Conservation (phyloP, 2,888 invertebrate species). For the Caenorhabditis sp. region DNA sequence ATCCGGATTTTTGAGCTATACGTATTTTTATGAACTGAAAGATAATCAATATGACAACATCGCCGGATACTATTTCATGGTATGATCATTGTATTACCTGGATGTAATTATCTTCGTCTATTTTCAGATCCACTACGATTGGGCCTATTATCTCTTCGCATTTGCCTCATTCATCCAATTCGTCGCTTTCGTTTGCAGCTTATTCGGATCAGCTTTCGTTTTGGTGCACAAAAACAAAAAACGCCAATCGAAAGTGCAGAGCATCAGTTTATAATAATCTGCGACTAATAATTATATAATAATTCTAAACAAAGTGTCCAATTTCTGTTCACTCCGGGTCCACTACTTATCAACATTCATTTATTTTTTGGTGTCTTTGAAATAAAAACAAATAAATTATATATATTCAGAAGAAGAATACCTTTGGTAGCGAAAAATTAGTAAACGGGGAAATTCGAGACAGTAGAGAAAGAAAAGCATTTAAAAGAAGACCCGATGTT, state of each 20-base stretch:
- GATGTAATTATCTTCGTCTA: not conserved
- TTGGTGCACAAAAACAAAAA: conserved; percentile 39
- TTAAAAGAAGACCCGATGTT: conserved; percentile 6
- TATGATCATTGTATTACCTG: conserved; percentile 2
- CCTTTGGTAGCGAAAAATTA: not conserved
- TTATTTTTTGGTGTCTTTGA: too few species aligned
- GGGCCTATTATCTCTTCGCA: conserved; percentile 55
- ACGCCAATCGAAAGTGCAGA: conserved; percentile 31
- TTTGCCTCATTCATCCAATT: conserved; percentile 39
- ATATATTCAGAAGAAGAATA: not conserved
- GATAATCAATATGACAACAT: conserved; percentile 53
- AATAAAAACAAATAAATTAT: not conserved
- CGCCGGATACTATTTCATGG: conserved; percentile 40
- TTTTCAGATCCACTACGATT: conserved; percentile 56
- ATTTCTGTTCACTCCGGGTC: not conserved
- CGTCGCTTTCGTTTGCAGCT: conserved; percentile 36
- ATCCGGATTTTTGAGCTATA: conserved; percentile 53
- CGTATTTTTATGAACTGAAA: conserved; percentile 54
- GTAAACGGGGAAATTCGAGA: not conserved
- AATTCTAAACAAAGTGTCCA: not conserved
- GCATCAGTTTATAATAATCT: conserved; percentile 5
- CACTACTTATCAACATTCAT: not conserved
- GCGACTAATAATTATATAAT: not conserved
- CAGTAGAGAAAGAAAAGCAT: not conserved
- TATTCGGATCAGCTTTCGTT: conserved; percentile 45